Evolutionary conservation across 1,140 invertebrate species (phyloP), one percentile per base, ranked within the genome.

Genomic region (Hesperophylax magnus): DNA sequence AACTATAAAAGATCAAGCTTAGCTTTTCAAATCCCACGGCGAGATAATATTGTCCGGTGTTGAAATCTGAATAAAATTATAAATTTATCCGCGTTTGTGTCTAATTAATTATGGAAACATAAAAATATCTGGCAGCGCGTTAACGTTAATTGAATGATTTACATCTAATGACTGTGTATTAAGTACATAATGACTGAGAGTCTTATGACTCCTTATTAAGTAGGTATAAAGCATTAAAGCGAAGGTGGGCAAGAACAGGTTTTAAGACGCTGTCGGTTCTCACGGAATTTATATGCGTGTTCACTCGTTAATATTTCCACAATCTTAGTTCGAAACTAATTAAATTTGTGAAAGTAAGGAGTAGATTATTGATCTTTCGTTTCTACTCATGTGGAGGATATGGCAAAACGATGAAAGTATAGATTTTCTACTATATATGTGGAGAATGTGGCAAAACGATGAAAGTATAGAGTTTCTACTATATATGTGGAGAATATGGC

Each of bases 111-210:
- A 67, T 67, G 31, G 63, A 67, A 27, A 31, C 27, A 67, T 67
- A 67, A 67, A 67, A 67, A 67, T 67, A 67, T 67, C 31, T 67
- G 63, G 22, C 31, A 15, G 63, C 63, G 63, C 63, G 63, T 67
- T 67, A 67, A 67, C 27, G 63, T 67, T 67, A 67, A 67, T 67
- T 67, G 63, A 67, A 67, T 67, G 63, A 67, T 67, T 67, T 67
- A 67, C 63, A 31, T 67, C 22, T 67, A 67, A 67, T 67, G 63
- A 67, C 27, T 67, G 22, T 14, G 63, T 34, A 67, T 27, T 67
- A 47, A 47, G 39, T 47, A 47, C 39, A 47, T 47, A 47, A 47
- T 47, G 39, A 47, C 39, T 47, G 39, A 47, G 39, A 47, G 39
- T 47, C 39, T 47, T 47, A 14, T 47, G 39, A 47, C 39, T 47